Percentiles rank a stretch among this genome's conserved stretches.
These are phyloP conservation scores for Centruroides sculpturatus DNA, from an alignment of 1,140 invertebrate species.

Conservation along the genomic window DNA sequence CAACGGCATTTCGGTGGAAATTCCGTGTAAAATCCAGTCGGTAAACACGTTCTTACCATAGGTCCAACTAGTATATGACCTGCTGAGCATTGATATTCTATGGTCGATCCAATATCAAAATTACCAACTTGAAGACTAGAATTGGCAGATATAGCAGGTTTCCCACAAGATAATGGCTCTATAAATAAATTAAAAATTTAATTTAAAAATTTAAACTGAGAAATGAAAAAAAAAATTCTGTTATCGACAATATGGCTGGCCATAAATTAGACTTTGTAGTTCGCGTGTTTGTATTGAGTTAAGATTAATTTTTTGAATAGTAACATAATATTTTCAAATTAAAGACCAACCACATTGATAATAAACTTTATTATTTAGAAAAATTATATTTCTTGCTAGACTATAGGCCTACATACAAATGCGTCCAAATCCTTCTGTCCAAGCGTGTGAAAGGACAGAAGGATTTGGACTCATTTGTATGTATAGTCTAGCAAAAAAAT, in stretches of 20 bases:
- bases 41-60: slow-evolving; percentile 59
- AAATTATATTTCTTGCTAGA: too few relatives aligned
- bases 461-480: too few relatives aligned
- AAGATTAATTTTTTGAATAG: not conserved
- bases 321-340: not conserved
- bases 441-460: too few relatives aligned
- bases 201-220: not conserved
- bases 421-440: too few relatives aligned
- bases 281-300: not conserved
- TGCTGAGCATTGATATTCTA: slow-evolving; percentile 72
- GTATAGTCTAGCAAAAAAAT: not conserved
- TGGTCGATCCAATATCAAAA: slow-evolving; percentile 64
- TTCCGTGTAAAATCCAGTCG: slow-evolving; percentile 84
- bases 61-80: slow-evolving; percentile 77
- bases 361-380: not conserved
- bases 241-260: not conserved
- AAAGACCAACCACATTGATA: not conserved
- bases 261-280: not conserved
- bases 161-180: slow-evolving; percentile 65
- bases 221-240: not conserved
- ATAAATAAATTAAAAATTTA: not conserved
- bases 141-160: slow-evolving; percentile 81
- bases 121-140: slow-evolving; percentile 57
- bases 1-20: slow-evolving; percentile 85
- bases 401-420: too few relatives aligned